Evolutionary conservation across 1,140 invertebrate genomes (phyloP).

Genomic region (Papilio dardanus): DNA sequence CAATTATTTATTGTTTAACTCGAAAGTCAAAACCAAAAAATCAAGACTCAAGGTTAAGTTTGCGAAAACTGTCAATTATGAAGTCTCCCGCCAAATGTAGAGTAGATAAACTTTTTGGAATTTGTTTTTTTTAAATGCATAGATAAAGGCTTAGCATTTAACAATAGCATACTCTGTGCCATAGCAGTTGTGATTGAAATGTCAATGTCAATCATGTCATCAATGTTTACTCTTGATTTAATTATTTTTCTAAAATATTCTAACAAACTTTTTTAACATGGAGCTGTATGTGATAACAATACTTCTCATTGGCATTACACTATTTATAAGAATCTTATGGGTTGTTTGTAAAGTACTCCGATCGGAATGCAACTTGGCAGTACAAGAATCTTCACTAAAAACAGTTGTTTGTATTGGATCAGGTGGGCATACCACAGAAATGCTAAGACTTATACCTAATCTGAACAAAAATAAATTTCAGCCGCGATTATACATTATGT

Average conservation of each 20-base stretch:
- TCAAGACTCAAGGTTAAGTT: neutral
- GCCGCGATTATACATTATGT: slow-evolving; percentile 90
- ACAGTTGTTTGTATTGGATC: slow-evolving; percentile 80
- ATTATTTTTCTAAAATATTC: neutral
- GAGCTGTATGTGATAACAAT: slow-evolving; percentile 26
- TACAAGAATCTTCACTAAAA: slow-evolving; percentile 52
- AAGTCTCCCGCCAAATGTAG: slow-evolving; percentile 10
- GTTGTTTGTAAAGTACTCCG: slow-evolving; percentile 58
- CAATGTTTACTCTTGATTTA: neutral
- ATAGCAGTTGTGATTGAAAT: too few relatives aligned
- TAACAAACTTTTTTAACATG: neutral
- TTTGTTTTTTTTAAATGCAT: neutral
- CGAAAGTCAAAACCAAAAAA: neutral
- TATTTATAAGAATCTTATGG: slow-evolving; percentile 49
- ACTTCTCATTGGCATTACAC: slow-evolving; percentile 25
- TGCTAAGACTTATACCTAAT: slow-evolving; percentile 87
- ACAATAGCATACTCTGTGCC: too few relatives aligned
- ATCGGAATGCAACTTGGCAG: slow-evolving; percentile 44
- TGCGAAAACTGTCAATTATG: slow-evolving; percentile 26
- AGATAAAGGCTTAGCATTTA: too few relatives aligned
- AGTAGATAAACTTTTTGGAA: neutral
- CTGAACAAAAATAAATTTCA: slow-evolving; percentile 85
- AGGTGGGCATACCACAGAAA: slow-evolving; percentile 94
- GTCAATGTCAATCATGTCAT: neutral
- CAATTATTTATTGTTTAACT: too few relatives aligned